Conservation (phyloP, 1,140 invertebrate species). For the Saxidomus purpurata region DNA sequence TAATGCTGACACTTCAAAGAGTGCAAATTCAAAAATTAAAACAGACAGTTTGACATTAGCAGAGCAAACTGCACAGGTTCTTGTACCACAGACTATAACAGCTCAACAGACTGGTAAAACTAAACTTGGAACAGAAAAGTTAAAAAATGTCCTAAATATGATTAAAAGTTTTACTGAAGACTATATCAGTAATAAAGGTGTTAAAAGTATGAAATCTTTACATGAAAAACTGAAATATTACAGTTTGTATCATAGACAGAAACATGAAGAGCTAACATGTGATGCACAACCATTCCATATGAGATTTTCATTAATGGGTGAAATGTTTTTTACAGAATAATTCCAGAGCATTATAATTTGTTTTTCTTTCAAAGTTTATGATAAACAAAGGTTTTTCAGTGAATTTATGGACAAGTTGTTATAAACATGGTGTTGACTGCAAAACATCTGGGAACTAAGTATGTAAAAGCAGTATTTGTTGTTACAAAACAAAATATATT, state of each 20-base stretch:
- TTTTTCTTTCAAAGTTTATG: too few species aligned
- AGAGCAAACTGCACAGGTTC: not conserved
- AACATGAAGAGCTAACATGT: constrained; percentile 89
- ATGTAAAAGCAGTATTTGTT: too few species aligned
- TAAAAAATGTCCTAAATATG: constrained; percentile 26
- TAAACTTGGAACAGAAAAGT: constrained; percentile 1
- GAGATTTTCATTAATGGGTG: constrained; percentile 91
- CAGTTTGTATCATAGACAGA: constrained; percentile 88
- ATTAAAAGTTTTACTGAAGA: constrained; percentile 49
- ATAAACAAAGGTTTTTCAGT: too few species aligned
- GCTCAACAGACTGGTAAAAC: not conserved
- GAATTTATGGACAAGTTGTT: too few species aligned
- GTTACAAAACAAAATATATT: too few species aligned
- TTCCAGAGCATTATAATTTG: not conserved
- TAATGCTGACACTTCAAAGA: not conserved
- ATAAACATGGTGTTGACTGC: too few species aligned
- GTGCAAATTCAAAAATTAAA: not conserved
- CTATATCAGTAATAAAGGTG: constrained; percentile 10
- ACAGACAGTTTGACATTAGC: not conserved
- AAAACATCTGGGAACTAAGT: too few species aligned
- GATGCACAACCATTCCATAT: constrained; percentile 91
- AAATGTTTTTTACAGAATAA: constrained; percentile 85
- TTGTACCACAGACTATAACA: not conserved
- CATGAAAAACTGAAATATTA: constrained; percentile 78
- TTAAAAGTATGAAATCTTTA: constrained; percentile 39